Percentiles rank a stretch among this genome's conserved stretches.
phyloP scores from a whole-genome alignment of 2,888 invertebrate genomes.

The Cerastoderma edule region DNA sequence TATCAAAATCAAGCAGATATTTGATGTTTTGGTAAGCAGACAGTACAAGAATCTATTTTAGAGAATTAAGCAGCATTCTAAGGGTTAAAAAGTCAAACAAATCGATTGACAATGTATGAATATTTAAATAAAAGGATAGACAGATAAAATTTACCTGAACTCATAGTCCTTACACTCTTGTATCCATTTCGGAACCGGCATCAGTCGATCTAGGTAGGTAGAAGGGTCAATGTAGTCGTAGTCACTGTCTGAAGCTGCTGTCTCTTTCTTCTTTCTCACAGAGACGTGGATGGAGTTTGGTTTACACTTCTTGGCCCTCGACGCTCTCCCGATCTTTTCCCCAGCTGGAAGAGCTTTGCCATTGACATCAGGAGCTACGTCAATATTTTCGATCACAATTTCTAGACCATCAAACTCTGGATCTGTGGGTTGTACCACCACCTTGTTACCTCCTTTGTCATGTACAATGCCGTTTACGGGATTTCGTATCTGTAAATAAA shows the following conservation, averaged over 20 bases:
- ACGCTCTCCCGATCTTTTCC: conserved; percentile 48
- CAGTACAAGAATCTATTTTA: no score
- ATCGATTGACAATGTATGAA: no score
- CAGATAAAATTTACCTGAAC: conserved; percentile 41
- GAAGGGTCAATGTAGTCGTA: conserved; percentile 68
- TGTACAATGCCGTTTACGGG: conserved; percentile 52
- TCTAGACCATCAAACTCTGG: conserved; percentile 57
- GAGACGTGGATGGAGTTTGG: conserved; percentile 64
- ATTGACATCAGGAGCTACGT: conserved; percentile 19
- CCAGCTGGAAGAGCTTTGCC: conserved; percentile 38
- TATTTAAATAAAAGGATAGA: no score
- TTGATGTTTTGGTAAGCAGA: no score
- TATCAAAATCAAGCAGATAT: no score
- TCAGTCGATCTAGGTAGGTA: conserved; percentile 61
- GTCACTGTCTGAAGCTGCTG: conserved; percentile 44
- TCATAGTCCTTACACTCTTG: conserved; percentile 67
- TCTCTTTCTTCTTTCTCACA: conserved; percentile 44
- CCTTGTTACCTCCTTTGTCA: conserved; percentile 30
- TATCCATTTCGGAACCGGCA: conserved; percentile 65
- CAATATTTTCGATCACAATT: conserved; percentile 66
- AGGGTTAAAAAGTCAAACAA: no score
- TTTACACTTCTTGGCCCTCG: conserved; percentile 49
- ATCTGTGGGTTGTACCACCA: conserved; percentile 57
- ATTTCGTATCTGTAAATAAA: conserved; percentile 36
- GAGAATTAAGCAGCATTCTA: no score